Evolutionary conservation across 2,113 vertebrate species (phyloP).

Genomic region (Pipra filicauda): DNA sequence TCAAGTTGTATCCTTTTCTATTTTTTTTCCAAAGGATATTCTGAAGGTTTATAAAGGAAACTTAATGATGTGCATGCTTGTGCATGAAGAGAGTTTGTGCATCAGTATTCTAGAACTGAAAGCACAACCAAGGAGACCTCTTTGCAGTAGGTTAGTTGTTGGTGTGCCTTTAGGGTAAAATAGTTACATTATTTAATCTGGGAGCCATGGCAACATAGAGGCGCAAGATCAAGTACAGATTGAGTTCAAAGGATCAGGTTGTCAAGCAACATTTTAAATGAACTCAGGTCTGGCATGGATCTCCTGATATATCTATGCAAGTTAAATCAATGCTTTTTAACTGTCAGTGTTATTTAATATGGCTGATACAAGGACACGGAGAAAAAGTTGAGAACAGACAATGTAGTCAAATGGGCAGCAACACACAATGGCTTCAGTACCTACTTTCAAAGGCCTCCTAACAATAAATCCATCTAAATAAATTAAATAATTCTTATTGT

Average conservation of each 20-base stretch:
- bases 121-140: background rate
- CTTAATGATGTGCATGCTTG: background rate
- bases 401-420: background rate
- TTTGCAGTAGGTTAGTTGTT: background rate
- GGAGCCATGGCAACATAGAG: constrained; percentile 1
- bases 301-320: background rate
- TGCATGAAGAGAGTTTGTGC: background rate
- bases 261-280: background rate
- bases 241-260: constrained; percentile 23
- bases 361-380: background rate
- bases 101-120: background rate
- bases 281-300: background rate
- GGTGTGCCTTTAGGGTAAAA: background rate
- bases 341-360: background rate
- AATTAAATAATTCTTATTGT: background rate
- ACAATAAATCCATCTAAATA: background rate
- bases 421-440: background rate
- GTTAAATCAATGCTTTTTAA: background rate
- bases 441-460: background rate
- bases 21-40: background rate
- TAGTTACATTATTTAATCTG: background rate
- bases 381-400: background rate
- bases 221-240: background rate
- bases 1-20: background rate
- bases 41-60: background rate